Evolutionary conservation across 2,113 vertebrate genomes (phyloP), one percentile per base, ranked within the genome.

Genomic region (Puma concolor): DNA sequence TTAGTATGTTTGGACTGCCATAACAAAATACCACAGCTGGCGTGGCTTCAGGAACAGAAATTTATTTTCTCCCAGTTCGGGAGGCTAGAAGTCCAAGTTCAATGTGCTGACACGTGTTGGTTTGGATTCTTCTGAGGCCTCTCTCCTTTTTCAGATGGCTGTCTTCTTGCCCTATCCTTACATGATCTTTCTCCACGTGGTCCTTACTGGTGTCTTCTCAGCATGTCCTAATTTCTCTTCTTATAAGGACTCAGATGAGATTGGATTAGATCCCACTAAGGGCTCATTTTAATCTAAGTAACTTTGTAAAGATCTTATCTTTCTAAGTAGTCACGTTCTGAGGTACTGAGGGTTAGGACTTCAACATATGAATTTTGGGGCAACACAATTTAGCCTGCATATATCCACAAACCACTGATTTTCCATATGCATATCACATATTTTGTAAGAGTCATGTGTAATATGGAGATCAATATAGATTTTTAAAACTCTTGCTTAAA

Each of bases 141-240:
- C 7, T 79, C 21, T 64, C 52, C 13, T 52, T 41, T 81, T 38
- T 25, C 41, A 57, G 50, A 19, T n/a, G 36, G 60, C 14, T 16
- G 14, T 10, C 25, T 87, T n/a, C 19, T 72, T 38, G 31, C 25
- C 57, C 0, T n/a, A 25, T 48, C 25, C 0, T 17, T 36, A 17
- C 1, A 1, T 23, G 33, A 1, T 21, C 23, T 11, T 83, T 36
- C 29, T 23, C 12, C 23, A 2, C 0, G 2, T n/a, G 16, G 14
- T 44, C 52, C 33, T 72, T 41, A 16, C 50, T 74, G 31, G 0
- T n/a, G 5, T 60, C 33, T 77, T 82, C 4, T 33, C 19, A 44
- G 14, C 16, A 3, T 60, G 1, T 41, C 36, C 48, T 88, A 50
- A 85, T 41, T 64, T 31, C 16, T 79, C 23, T 33, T 31, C 14